Percentiles rank a stretch among this genome's conserved stretches.
These are phyloP conservation scores for Diabrotica virgifera DNA, from an alignment of 1,140 invertebrate genomes.

Conservation along the genomic window DNA sequence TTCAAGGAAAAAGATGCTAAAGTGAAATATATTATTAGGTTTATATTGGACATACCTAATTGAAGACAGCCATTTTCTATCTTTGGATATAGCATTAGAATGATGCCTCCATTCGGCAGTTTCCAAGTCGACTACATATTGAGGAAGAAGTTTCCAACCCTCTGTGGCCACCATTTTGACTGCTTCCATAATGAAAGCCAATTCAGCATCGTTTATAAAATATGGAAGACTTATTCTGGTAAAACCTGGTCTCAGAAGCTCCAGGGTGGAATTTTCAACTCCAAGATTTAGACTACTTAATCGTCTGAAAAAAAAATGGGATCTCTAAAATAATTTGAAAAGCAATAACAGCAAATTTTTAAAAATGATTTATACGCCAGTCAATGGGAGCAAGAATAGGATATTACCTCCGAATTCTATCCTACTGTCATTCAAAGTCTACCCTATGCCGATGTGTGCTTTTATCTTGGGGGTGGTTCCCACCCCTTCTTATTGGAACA, in stretches of 20 bases:
- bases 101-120: constrained; percentile 89
- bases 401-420: no score
- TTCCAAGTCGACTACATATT: constrained; percentile 81
- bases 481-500: no score
- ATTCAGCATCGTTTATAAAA: constrained; percentile 75
- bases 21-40: neutral
- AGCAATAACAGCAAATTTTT: no score
- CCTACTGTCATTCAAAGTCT: no score
- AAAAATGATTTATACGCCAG: no score
- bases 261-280: constrained; percentile 61
- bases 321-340: no score
- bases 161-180: constrained; percentile 84
- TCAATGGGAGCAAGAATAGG: no score
- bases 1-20: neutral
- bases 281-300: constrained; percentile 61
- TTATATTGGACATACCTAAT: constrained; percentile 58
- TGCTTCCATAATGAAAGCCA: constrained; percentile 80
- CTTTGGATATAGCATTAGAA: constrained; percentile 73
- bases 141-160: constrained; percentile 86
- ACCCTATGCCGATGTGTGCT: no score
- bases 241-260: constrained; percentile 84
- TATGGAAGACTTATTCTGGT: constrained; percentile 81
- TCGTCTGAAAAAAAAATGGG: constrained; percentile 44
- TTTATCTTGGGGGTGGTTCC: no score
- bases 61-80: constrained; percentile 79